Conservation (phyloP, 2,797 vertebrate species). For the Pelodytes ibericus region DNA sequence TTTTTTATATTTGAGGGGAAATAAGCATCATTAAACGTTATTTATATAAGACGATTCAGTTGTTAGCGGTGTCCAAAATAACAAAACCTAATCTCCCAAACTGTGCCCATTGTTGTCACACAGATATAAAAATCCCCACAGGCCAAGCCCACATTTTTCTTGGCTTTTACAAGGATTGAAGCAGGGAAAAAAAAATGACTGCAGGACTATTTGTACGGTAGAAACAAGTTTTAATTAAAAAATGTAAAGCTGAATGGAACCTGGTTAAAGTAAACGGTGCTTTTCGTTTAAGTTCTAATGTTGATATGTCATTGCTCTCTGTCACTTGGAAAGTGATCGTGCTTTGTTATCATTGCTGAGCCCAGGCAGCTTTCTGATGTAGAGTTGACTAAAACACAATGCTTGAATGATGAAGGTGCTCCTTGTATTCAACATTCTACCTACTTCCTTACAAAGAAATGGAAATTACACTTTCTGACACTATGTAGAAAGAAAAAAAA, state of each 20-base stretch:
- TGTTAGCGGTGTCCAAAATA: conserved; percentile 32
- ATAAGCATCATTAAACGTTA: neutral
- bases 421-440: conserved; percentile 58
- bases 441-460: conserved; percentile 43
- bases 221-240: conserved; percentile 72
- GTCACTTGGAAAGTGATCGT: conserved; percentile 71
- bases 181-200: conserved; percentile 42
- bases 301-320: conserved; percentile 73
- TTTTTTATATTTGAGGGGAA: neutral
- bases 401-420: conserved; percentile 66
- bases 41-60: neutral
- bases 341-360: conserved; percentile 71
- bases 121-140: conserved; percentile 31
- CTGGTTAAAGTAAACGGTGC: conserved; percentile 70
- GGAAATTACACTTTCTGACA: conserved; percentile 51
- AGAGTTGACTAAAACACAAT: conserved; percentile 70
- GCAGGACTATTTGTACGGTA: conserved; percentile 28
- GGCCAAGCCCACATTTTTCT: conserved; percentile 14
- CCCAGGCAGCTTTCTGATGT: conserved; percentile 66
- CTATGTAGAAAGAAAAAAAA: conserved; percentile 42
- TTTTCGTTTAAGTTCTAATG: conserved; percentile 71
- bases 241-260: conserved; percentile 60
- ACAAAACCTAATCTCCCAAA: conserved; percentile 38
- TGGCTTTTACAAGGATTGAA: conserved; percentile 29
- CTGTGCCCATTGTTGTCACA: conserved; percentile 46